Percentiles rank a stretch among this genome's conserved stretches.
Evolutionary conservation across 1,140 invertebrate genomes (phyloP).

Genomic region (Uloborus diversus): DNA sequence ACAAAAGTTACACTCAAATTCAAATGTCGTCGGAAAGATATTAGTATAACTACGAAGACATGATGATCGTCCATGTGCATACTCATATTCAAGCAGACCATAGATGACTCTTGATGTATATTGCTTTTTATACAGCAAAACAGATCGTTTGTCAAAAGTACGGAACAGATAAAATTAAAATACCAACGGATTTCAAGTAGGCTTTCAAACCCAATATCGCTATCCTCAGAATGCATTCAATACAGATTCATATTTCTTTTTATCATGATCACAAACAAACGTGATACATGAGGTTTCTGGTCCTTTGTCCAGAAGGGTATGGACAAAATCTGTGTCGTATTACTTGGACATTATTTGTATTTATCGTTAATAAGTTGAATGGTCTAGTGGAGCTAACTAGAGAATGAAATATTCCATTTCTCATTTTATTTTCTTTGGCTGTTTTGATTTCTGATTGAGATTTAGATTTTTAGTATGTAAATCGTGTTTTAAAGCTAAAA

Average conservation of each 20-base stretch:
- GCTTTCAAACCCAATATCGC: background rate
- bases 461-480: no score
- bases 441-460: no score
- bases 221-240: background rate
- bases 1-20: slow-evolving; percentile 54
- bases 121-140: slow-evolving; percentile 24
- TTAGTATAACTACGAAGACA: slow-evolving; percentile 50
- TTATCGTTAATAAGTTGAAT: no score
- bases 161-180: slow-evolving; percentile 46
- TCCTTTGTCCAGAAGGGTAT: no score
- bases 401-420: no score
- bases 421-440: no score
- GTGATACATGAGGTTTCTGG: no score
- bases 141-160: slow-evolving; percentile 35
- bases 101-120: slow-evolving; percentile 11
- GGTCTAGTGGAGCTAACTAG: no score
- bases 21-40: slow-evolving; percentile 52
- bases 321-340: no score
- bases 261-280: no score
- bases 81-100: slow-evolving; percentile 23
- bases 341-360: no score
- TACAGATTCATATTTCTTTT: background rate
- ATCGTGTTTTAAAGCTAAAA: no score
- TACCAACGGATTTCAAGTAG: slow-evolving; percentile 1
- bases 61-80: slow-evolving; percentile 44